Evolutionary conservation across 2,113 vertebrate species (phyloP).

Genomic region (Percopsis transmontana): DNA sequence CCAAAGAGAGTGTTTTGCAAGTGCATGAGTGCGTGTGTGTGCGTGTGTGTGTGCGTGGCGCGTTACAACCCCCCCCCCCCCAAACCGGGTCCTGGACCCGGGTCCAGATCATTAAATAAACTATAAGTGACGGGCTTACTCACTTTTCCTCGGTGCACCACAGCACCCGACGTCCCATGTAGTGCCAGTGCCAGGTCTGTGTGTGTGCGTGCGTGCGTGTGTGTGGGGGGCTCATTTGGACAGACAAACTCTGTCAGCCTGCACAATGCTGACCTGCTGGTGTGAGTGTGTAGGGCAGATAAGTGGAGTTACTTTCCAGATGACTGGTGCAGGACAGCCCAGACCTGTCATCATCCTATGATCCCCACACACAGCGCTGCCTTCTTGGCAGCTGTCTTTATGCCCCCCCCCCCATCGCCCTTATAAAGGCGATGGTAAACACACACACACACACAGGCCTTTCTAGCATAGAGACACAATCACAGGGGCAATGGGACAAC

Average conservation of each 20-base stretch:
- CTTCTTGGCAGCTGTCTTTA: slow-evolving; percentile 76
- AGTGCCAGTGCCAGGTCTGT: neutral
- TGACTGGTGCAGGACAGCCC: slow-evolving; percentile 73
- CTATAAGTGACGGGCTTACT: too few species aligned
- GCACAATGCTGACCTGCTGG: slow-evolving; percentile 56
- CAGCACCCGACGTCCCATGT: neutral
- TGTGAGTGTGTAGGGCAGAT: slow-evolving; percentile 63
- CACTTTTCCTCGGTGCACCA: too few species aligned
- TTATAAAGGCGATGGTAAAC: slow-evolving; percentile 67
- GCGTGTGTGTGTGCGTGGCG: too few species aligned
- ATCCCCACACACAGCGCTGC: slow-evolving; percentile 73
- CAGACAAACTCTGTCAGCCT: slow-evolving; percentile 55
- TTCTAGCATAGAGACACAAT: neutral
- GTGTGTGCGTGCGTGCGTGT: slow-evolving; percentile 28
- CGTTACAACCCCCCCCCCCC: too few species aligned
- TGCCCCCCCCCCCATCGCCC: slow-evolving; percentile 60
- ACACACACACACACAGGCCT: slow-evolving; percentile 22
- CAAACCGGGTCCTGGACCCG: too few species aligned
- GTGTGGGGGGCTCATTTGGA: slow-evolving; percentile 61
- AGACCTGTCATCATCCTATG: slow-evolving; percentile 67
- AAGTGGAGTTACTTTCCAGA: slow-evolving; percentile 76
- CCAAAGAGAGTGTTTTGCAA: too few species aligned
- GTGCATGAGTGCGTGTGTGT: too few species aligned
- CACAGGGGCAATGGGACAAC: slow-evolving; percentile 5
- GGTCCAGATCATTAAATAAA: too few species aligned